Evolutionary conservation across 2,113 vertebrate genomes (phyloP), one percentile per base, ranked within the genome.

Genomic region (Catagonus wagneri): DNA sequence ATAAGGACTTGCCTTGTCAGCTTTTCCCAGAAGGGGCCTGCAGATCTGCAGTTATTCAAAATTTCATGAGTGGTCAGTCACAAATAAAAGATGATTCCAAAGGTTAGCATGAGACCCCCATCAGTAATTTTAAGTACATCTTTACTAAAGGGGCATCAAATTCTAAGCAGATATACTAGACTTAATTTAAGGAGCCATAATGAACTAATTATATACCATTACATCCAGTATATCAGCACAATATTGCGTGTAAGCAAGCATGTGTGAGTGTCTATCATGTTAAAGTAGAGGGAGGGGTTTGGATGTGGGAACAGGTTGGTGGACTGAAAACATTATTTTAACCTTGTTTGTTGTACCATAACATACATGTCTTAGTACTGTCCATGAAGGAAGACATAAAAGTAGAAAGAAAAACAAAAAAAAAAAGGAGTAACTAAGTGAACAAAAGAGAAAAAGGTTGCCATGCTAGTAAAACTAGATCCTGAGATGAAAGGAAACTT

Each of bases 81-180:
- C 0, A 19, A 19, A 56, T 14, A 54, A 29, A 79, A 63, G 20
- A 25, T 90, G 20, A 1, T 84, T 19, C 19, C 32, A 36, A 14
- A 88, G 20, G 7, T 56, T 80, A 84, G 10, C 36, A 76, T 56
- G n/a, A 34, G 29, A 50, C 11, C 32, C 60, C 87, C 3, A 84
- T 63, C 10, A 56, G n/a, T 61, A 50, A 92, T 83, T 92, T 87
- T 79, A 85, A 75, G 7, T 3, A 79, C 14, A 58, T 20, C 22
- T 92, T 92, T 61, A 34, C 14, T 72, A 93, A 83, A 84, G 25
- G 6, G 50, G 23, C 20, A 89, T 74, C 22, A 80, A 65, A 90
- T 92, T 92, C 61, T 83, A 66, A 52, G 20, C 19, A 6, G 60
- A 52, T 23, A 25, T 20, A 90, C 56, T 52, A 78, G 25, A 61